phyloP scores from a whole-genome alignment of 2,113 vertebrate genomes.

The Cranoglanis bouderius region DNA sequence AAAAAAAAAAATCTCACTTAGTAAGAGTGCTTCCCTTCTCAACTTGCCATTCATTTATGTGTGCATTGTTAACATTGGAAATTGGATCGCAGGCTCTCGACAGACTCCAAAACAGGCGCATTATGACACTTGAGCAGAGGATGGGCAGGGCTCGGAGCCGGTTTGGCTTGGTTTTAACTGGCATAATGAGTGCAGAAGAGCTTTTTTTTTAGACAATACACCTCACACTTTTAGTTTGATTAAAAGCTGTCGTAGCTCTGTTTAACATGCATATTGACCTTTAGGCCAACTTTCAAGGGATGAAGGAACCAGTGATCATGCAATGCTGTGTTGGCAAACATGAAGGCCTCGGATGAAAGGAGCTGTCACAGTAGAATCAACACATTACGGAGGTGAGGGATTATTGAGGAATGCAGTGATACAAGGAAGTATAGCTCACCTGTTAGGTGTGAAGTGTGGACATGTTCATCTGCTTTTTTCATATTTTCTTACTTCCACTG shows the following conservation, averaged over 20 bases:
- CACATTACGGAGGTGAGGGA: constrained; percentile 31
- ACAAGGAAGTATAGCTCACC: constrained; percentile 25
- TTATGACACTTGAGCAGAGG: constrained; percentile 37
- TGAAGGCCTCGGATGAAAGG: constrained; percentile 29
- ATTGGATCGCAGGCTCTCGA: constrained; percentile 13
- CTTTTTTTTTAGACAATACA: constrained; percentile 9
- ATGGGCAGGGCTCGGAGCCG: constrained; percentile 3
- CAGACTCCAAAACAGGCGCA: constrained; percentile 5
- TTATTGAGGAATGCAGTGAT: constrained; percentile 40
- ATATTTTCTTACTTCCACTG: constrained; percentile 46
- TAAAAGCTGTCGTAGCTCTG: background rate
- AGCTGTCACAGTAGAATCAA: constrained; percentile 39
- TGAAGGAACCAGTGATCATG: constrained; percentile 13
- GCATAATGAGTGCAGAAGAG: background rate
- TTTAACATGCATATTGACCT: constrained; percentile 13
- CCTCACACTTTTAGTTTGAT: constrained; percentile 7
- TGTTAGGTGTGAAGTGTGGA: background rate
- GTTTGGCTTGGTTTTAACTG: constrained; percentile 11
- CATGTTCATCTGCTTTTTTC: constrained; percentile 35
- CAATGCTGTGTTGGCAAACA: constrained; percentile 26
- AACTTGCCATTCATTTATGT: constrained; percentile 44
- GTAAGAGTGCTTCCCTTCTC: constrained; percentile 33
- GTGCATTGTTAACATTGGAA: constrained; percentile 30
- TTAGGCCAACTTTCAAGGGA: background rate
- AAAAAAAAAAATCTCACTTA: constrained; percentile 10